These are phyloP conservation scores for Agapornis roseicollis DNA, from an alignment of 2,113 vertebrate genomes.

Conservation along the genomic window DNA sequence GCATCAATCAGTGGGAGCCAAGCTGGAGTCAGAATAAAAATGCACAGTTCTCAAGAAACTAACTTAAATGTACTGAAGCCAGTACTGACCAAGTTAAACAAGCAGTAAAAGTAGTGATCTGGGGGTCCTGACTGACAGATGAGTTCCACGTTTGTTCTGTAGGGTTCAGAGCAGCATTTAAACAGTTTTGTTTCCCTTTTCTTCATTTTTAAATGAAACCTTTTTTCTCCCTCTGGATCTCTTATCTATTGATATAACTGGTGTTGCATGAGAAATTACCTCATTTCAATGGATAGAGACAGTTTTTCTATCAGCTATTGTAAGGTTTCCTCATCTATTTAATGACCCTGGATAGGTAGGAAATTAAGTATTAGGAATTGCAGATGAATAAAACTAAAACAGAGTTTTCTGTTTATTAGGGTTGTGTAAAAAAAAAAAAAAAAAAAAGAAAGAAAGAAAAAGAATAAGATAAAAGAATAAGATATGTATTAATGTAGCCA, in stretches of 20 bases:
- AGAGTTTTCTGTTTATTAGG: conserved; percentile 4
- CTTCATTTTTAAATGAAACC: conserved; percentile 15
- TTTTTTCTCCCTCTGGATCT: conserved; percentile 26
- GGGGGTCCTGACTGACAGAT: background rate
- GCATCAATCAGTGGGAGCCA: background rate
- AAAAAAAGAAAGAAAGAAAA: background rate
- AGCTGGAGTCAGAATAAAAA: background rate
- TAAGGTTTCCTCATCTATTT: conserved; percentile 48
- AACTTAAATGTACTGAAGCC: background rate
- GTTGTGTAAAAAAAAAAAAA: background rate
- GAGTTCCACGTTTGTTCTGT: background rate
- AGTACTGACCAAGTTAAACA: conserved; percentile 17
- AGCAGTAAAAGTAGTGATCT: background rate
- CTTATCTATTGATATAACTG: conserved; percentile 15
- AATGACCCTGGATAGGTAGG: conserved; percentile 33
- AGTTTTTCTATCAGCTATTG: conserved; percentile 26
- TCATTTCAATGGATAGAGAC: background rate
- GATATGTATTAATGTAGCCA: background rate
- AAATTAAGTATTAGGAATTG: conserved; percentile 41
- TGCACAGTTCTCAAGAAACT: background rate
- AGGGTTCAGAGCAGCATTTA: background rate
- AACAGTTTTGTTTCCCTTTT: background rate
- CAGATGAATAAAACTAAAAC: background rate
- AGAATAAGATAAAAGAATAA: background rate
- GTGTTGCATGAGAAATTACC: conserved; percentile 46